phyloP scores from a whole-genome alignment of 2,888 invertebrate genomes.

The Nomada ruficornis region DNA sequence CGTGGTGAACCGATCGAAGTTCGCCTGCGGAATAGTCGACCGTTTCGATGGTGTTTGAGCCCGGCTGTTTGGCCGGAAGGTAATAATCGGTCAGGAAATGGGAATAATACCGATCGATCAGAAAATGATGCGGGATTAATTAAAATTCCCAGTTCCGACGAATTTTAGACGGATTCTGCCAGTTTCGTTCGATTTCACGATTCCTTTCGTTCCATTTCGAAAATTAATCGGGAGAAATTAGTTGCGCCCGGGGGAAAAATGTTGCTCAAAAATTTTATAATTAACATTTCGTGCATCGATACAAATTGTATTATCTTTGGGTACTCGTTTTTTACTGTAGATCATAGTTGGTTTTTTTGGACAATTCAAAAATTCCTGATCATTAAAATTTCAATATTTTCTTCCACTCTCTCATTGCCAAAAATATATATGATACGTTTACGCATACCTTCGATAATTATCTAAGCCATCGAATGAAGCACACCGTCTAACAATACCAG shows the following conservation, averaged over 20 bases:
- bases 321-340: no score
- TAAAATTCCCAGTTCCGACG: constrained; percentile 18
- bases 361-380: no score
- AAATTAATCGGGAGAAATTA: not conserved
- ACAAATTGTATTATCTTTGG: no score
- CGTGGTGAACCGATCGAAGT: constrained; percentile 48
- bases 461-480: no score
- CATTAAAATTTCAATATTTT: no score
- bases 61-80: constrained; percentile 19
- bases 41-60: not conserved
- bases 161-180: not conserved
- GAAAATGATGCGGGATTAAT: constrained; percentile 23
- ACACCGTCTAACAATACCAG: no score
- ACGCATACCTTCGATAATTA: no score
- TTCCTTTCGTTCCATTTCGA: not conserved
- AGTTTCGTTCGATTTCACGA: constrained; percentile 10
- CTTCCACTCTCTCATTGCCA: no score
- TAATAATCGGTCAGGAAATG: constrained; percentile 34
- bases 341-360: no score
- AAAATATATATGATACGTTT: no score
- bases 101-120: constrained; percentile 21
- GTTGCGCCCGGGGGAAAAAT: not conserved
- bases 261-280: not conserved
- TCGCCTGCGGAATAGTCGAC: constrained; percentile 11
- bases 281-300: no score